phyloP scores from a whole-genome alignment of 2,797 vertebrate genomes.

The Erethizon dorsatum region DNA sequence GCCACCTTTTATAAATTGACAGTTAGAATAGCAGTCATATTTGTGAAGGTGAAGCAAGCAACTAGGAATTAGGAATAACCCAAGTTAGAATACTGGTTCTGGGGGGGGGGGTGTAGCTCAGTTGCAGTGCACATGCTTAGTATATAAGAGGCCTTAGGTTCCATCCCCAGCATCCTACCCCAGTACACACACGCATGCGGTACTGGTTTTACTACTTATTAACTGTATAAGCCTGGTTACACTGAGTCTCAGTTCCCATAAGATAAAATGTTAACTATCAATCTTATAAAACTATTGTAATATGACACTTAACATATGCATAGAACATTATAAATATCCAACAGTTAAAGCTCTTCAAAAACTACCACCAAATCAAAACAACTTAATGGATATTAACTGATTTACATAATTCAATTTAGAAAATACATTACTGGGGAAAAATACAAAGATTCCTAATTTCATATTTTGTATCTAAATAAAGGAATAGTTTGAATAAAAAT shows the following conservation, averaged over 20 bases:
- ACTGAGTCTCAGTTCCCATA: background rate
- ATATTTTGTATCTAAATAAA: constrained; percentile 50
- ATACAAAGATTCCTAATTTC: background rate
- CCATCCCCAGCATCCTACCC: background rate
- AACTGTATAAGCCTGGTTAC: background rate
- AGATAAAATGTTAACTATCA: background rate
- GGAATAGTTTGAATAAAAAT: constrained; percentile 34
- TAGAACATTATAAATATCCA: background rate
- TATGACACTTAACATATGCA: background rate
- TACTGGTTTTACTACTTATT: background rate
- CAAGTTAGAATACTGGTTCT: constrained; percentile 26
- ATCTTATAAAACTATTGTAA: constrained; percentile 11
- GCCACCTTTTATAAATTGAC: constrained; percentile 19
- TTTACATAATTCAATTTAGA: background rate
- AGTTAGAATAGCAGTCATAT: constrained; percentile 22
- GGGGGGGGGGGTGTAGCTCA: background rate
- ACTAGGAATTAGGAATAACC: constrained; percentile 23
- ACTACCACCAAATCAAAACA: background rate
- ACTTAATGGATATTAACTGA: constrained; percentile 21
- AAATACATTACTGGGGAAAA: constrained; percentile 17
- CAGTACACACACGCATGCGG: background rate
- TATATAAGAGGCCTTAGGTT: background rate
- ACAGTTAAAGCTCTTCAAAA: constrained; percentile 27
- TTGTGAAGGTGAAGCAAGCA: constrained; percentile 4
- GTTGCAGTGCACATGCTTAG: background rate